Percentiles rank a stretch among this genome's conserved stretches.
These are phyloP conservation scores for Brachyopa scutellaris DNA, from an alignment of 2,888 invertebrate species.

Conservation along the genomic window DNA sequence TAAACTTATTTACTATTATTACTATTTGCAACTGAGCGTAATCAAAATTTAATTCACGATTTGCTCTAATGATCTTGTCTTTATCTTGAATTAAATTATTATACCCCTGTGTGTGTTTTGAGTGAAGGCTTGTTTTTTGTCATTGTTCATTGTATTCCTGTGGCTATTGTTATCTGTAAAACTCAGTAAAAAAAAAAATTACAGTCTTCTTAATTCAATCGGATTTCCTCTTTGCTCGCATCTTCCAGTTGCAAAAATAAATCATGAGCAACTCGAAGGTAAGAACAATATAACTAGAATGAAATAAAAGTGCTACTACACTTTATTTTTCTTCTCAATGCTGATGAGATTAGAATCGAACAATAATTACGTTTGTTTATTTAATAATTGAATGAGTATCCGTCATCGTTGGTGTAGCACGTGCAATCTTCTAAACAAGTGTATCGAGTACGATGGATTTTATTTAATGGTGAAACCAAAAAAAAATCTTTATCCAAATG, in stretches of 20 bases:
- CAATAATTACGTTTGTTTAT: constrained; percentile 53
- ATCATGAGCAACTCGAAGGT: constrained; percentile 42
- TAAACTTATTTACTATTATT: constrained; percentile 22
- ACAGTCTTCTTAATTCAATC: constrained; percentile 34
- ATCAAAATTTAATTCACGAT: constrained; percentile 70
- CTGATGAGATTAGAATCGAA: constrained; percentile 63
- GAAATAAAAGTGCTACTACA: constrained; percentile 29
- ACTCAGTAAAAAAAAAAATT: constrained; percentile 22
- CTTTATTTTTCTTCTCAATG: constrained; percentile 19
- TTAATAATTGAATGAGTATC: constrained; percentile 41
- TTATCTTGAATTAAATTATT: constrained; percentile 66
- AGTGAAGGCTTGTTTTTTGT: constrained; percentile 2
- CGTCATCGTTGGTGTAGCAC: constrained; percentile 23
- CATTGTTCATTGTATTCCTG: constrained; percentile 28
- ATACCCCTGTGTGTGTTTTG: constrained; percentile 18
- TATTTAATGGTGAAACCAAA: constrained; percentile 11
- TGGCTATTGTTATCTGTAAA: constrained; percentile 36
- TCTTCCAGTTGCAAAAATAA: constrained; percentile 15
- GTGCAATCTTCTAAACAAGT: neutral
- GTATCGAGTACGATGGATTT: neutral
- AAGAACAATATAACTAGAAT: constrained; percentile 33
- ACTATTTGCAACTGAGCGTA: constrained; percentile 55
- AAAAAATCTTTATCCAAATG: neutral
- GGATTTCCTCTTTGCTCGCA: constrained; percentile 52
- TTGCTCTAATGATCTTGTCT: constrained; percentile 72